A percentile compares a stretch with the other conserved stretches of the same genome.
phyloP scores from a whole-genome alignment of 2,113 vertebrate species.

The Bagarius yarrelli region DNA sequence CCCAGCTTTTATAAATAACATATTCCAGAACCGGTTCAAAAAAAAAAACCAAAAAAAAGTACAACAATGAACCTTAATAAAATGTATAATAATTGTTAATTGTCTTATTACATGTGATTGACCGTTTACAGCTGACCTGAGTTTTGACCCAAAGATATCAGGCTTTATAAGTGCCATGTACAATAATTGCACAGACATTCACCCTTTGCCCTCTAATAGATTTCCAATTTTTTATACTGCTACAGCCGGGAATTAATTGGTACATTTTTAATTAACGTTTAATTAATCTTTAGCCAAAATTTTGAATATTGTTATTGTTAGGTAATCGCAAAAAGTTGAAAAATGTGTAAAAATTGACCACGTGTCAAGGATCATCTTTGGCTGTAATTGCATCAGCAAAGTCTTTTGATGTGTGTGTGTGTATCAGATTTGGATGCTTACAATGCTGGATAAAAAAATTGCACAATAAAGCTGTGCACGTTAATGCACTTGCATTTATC shows the following conservation, averaged over 20 bases:
- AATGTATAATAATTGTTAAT: background rate
- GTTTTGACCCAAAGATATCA: background rate
- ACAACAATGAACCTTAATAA: background rate
- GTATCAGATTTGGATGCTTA: too few species aligned
- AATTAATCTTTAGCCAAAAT: too few species aligned
- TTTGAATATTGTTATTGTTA: too few species aligned
- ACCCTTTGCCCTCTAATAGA: too few species aligned
- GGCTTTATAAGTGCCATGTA: background rate
- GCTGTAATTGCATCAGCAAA: background rate
- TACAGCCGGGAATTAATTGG: too few species aligned
- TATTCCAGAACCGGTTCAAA: background rate
- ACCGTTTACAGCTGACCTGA: background rate
- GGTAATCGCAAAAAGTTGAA: too few species aligned
- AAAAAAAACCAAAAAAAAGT: background rate
- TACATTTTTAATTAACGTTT: too few species aligned
- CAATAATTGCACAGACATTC: background rate
- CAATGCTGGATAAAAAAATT: too few species aligned
- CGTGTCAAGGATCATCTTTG: background rate
- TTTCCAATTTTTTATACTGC: too few species aligned
- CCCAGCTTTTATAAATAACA: background rate
- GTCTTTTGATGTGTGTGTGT: too few species aligned
- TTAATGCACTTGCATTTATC: too few species aligned
- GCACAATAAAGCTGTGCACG: too few species aligned
- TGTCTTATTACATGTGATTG: background rate
- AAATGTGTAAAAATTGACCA: background rate